phyloP scores from a whole-genome alignment of 2,888 invertebrate genomes.

The Dicycla oo region DNA sequence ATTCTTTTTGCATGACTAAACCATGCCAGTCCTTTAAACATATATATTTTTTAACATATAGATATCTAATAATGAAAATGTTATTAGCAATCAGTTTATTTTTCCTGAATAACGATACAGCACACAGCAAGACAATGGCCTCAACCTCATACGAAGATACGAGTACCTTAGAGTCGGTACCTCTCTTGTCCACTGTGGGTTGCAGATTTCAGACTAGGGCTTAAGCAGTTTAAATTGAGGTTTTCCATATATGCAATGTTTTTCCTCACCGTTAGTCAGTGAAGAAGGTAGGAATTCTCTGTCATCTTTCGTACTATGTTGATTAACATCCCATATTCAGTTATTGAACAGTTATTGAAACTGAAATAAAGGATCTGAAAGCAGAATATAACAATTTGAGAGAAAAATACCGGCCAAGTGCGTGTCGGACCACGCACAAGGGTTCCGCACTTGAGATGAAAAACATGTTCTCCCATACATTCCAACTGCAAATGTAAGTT shows the following conservation, averaged over 20 bases:
- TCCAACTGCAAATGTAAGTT: no score
- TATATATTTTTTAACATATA: not conserved
- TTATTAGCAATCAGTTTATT: not conserved
- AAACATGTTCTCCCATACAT: no score
- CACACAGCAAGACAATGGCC: not conserved
- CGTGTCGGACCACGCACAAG: no score
- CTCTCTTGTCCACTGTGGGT: not conserved
- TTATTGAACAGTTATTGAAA: no score
- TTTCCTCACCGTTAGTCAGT: not conserved
- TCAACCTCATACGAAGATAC: not conserved
- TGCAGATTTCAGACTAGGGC: not conserved
- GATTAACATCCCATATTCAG: not conserved
- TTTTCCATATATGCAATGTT: no score
- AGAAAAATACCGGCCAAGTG: no score
- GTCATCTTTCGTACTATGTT: not conserved
- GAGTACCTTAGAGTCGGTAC: not conserved
- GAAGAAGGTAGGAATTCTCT: not conserved
- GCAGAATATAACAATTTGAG: no score
- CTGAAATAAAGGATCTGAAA: no score
- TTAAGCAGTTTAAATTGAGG: not conserved
- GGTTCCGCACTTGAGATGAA: no score
- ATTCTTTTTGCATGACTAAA: not conserved
- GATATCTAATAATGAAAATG: not conserved
- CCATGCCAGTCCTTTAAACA: not conserved
- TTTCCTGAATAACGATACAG: not conserved